Conservation (phyloP, 2,888 invertebrate species). For the Orchesellides sinensis region DNA sequence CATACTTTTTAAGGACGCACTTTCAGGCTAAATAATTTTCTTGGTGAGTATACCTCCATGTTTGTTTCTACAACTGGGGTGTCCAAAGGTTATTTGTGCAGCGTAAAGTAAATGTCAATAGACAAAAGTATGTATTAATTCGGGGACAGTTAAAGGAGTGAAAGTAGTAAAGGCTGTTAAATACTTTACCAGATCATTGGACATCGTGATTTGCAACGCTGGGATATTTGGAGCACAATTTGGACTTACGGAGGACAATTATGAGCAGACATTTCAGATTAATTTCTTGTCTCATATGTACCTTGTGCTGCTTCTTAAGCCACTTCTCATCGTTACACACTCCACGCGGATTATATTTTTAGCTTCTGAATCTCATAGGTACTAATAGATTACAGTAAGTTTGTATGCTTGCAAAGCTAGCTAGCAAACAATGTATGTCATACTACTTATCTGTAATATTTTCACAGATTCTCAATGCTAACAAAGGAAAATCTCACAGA, state of each 20-base stretch:
- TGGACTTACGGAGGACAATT: slow-evolving; percentile 85
- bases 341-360: slow-evolving; percentile 87
- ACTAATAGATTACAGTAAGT: slow-evolving; percentile 61
- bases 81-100: no score
- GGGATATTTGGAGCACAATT: slow-evolving; percentile 88
- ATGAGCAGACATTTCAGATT: slow-evolving; percentile 90
- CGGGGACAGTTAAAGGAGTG: no score
- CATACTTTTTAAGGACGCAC: slow-evolving; percentile 44
- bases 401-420: no score
- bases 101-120: no score
- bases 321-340: slow-evolving; percentile 83
- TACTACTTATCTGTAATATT: no score
- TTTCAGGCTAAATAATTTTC: slow-evolving; percentile 37
- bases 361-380: slow-evolving; percentile 94
- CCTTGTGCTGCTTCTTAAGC: slow-evolving; percentile 85
- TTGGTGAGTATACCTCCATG: slow-evolving; percentile 52
- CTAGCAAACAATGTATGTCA: neutral
- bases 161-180: no score
- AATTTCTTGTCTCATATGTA: slow-evolving; percentile 92
- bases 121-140: no score
- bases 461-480: slow-evolving; percentile 80
- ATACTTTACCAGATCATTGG: slow-evolving; percentile 54
- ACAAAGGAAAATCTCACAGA: slow-evolving; percentile 77
- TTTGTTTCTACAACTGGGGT: no score
- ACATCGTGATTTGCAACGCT: slow-evolving; percentile 81